Percentiles rank a stretch among this genome's conserved stretches.
phyloP scores from a whole-genome alignment of 1,140 invertebrate genomes.

The Psilanteris sp. region DNA sequence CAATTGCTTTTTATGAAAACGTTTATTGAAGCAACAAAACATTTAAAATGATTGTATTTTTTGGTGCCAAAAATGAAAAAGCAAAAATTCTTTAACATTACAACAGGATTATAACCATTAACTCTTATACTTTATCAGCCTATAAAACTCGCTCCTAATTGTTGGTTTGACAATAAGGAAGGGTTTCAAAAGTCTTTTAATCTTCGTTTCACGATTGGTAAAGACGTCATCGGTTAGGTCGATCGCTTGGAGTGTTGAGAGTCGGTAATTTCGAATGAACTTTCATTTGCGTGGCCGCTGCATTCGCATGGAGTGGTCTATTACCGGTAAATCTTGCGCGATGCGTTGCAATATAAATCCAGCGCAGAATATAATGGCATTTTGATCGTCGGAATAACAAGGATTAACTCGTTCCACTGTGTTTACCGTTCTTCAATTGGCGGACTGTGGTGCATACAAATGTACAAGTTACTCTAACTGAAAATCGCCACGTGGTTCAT shows the following conservation, averaged over 20 bases:
- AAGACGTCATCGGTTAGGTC: slow-evolving; percentile 52
- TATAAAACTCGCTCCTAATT: slow-evolving; percentile 27
- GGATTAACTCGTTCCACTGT: slow-evolving; percentile 72
- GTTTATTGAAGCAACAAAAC: too few species aligned
- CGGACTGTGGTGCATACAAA: slow-evolving; percentile 23
- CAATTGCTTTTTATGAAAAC: too few species aligned
- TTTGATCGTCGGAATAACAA: slow-evolving; percentile 69
- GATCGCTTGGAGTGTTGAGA: slow-evolving; percentile 35
- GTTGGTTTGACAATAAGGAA: slow-evolving; percentile 27
- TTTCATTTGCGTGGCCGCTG: slow-evolving; percentile 66
- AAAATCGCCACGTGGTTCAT: slow-evolving; percentile 24
- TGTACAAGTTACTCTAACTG: slow-evolving; percentile 33
- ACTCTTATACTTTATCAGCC: too few species aligned
- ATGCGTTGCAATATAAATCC: slow-evolving; percentile 65
- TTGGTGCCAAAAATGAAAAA: too few species aligned
- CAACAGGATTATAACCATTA: too few species aligned
- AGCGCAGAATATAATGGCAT: slow-evolving; percentile 62
- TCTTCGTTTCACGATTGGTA: slow-evolving; percentile 43
- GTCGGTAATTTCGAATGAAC: slow-evolving; percentile 74
- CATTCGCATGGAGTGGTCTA: slow-evolving; percentile 67
- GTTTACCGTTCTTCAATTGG: slow-evolving; percentile 49
- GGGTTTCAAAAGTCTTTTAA: slow-evolving; percentile 35
- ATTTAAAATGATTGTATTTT: too few species aligned
- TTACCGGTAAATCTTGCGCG: slow-evolving; percentile 71
- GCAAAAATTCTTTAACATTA: too few species aligned